Percentiles rank a stretch among this genome's conserved stretches.
These are phyloP conservation scores for Cecidostiba fungosa DNA, from an alignment of 2,888 invertebrate species.

Conservation along the genomic window DNA sequence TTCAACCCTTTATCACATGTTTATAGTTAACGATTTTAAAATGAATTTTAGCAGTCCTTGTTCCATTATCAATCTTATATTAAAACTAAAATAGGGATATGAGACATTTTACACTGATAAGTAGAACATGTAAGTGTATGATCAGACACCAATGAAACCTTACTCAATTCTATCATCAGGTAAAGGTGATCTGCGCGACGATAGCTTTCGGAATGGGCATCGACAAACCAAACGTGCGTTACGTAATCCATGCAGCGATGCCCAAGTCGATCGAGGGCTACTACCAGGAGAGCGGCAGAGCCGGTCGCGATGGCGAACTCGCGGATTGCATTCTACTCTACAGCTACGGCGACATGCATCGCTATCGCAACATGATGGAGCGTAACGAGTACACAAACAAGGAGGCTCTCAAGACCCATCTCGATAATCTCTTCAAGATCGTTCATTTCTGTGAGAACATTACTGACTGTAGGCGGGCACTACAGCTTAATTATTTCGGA, in stretches of 20 bases:
- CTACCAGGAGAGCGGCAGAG: constrained; percentile 99
- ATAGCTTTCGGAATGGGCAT: constrained; percentile 99
- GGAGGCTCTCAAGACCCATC: constrained; percentile 87
- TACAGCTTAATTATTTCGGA: constrained; percentile 93
- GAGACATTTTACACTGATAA: not conserved
- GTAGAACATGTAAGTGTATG: not conserved
- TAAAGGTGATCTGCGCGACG: constrained; percentile 93
- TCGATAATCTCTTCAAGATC: constrained; percentile 94
- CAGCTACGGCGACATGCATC: constrained; percentile 89
- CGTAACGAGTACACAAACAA: constrained; percentile 81
- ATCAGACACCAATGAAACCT: not conserved
- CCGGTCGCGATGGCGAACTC: constrained; percentile 94
- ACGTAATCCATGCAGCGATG: constrained; percentile 94
- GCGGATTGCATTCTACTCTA: constrained; percentile 95
- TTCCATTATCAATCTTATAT: not conserved
- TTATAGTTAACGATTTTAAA: too few relatives aligned
- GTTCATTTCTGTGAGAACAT: constrained; percentile 96
- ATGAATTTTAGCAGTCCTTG: too few relatives aligned
- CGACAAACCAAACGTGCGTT: constrained; percentile 98
- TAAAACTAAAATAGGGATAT: not conserved
- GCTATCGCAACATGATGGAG: constrained; percentile 87
- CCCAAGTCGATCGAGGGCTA: constrained; percentile 98
- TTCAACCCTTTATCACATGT: not conserved
- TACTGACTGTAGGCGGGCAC: constrained; percentile 93
- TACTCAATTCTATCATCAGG: constrained; percentile 62